phyloP scores from a whole-genome alignment of 2,113 vertebrate species.

The Leptobrachium leishanense region DNA sequence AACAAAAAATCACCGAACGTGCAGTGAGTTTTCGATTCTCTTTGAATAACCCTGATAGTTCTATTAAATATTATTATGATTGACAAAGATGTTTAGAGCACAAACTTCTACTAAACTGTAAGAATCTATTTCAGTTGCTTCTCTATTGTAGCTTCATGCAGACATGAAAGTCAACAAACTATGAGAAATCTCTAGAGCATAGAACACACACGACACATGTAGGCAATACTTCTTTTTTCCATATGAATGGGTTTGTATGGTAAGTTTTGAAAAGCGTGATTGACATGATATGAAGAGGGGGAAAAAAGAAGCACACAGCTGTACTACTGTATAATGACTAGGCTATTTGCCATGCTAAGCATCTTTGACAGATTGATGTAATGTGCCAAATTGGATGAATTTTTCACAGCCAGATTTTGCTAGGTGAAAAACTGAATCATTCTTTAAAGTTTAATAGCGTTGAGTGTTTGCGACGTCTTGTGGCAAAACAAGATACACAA shows the following conservation, averaged over 20 bases:
- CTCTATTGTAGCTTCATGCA: background rate
- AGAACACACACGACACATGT: background rate
- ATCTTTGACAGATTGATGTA: conserved; percentile 3
- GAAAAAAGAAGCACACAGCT: background rate
- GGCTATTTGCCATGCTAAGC: background rate
- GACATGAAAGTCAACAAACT: background rate
- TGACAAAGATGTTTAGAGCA: background rate
- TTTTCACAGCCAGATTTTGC: background rate
- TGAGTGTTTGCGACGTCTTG: too few species aligned
- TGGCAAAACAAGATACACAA: too few species aligned
- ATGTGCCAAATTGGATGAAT: background rate
- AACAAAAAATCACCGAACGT: too few species aligned
- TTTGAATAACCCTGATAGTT: too few species aligned
- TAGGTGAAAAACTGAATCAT: background rate
- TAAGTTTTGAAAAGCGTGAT: background rate
- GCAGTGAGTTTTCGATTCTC: too few species aligned
- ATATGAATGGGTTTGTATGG: background rate
- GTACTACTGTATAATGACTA: background rate
- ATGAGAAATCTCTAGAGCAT: background rate
- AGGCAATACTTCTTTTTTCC: background rate
- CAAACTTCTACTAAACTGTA: background rate
- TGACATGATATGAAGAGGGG: background rate
- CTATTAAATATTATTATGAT: too few species aligned
- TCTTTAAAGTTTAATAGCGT: background rate
- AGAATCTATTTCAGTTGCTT: background rate